Base-by-base conservation (phyloP, 2,797 vertebrate species). In the Threskiornis aethiopicus region DNA sequence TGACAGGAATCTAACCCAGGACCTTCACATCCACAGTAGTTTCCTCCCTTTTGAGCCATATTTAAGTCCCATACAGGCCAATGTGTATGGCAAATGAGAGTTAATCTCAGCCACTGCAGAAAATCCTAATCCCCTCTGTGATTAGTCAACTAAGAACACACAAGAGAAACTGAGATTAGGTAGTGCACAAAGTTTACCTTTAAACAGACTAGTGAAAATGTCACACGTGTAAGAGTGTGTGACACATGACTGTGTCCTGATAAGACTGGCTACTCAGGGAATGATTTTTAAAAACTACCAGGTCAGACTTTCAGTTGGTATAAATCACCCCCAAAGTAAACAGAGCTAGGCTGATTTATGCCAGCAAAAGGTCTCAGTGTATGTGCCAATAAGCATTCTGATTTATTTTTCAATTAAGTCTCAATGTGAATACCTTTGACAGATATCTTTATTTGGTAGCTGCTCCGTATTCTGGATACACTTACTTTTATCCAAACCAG, bases 11-110 rank as follows among this genome's bases (percentile, higher is more conserved):
- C 35, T 65, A 71, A 64, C 6, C 11, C 18, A 66, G 26, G 37
- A 61, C 35, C 25, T 89, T 54, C 54, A 20, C 16, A 41, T 0
- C 13, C 0, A 1, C 15, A 54, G 35, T 15, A 61, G 1, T 10
- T 61, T 89, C 28, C 21, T 75, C 21, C 7, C 16, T 71, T 80
- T 39, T 58, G 57, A 69, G 37, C 7, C 9, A 52, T 41, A 41
- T 14, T 41, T 41, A 11, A 41, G 47, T 46, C 24, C 26, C 18
- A 16, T 33, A 29, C 1, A 47, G 31, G 33, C 22, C 24, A 82
- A 59, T 6, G 11, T 18, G 8, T 9, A 54, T 4, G 24, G 54
- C 17, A 90, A 77, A n/a, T 4, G 4, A 44, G 11, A 67, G 14
- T 58, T 58, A 64, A 72, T 52, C 41, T 37, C 52, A 58, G 24